A percentile compares a stretch with the other conserved stretches of the same genome.
phyloP scores from a whole-genome alignment of 2,888 invertebrate species.

The Eristalinus sepulchralis region DNA sequence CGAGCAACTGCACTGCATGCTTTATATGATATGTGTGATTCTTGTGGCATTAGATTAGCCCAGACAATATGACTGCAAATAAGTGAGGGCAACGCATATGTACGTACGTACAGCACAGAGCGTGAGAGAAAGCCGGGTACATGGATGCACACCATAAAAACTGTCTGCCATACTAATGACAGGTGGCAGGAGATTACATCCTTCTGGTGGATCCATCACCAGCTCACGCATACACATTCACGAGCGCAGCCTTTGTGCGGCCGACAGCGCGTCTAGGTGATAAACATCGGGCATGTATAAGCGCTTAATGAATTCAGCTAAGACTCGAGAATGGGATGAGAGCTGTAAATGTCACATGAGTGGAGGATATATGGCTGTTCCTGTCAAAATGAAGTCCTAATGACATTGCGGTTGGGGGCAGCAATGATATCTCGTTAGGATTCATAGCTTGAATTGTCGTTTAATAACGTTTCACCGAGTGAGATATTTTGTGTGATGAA shows the following conservation, averaged over 20 bases:
- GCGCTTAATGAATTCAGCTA: conserved; percentile 35
- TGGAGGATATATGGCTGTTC: not conserved
- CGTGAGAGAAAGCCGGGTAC: not conserved
- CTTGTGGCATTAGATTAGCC: conserved; percentile 57
- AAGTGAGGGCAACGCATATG: conserved; percentile 24
- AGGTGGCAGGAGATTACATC: conserved; percentile 54
- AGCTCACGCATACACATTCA: not conserved
- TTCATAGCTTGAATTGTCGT: not conserved
- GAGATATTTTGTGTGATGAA: not conserved
- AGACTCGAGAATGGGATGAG: conserved; percentile 5
- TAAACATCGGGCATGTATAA: conserved; percentile 37
- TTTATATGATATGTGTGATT: conserved; percentile 47
- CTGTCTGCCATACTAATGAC: conserved; percentile 40
- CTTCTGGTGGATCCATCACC: conserved; percentile 8
- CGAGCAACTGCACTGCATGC: conserved; percentile 42
- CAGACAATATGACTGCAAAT: conserved; percentile 63
- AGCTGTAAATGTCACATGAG: conserved; percentile 6
- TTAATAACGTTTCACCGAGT: not conserved
- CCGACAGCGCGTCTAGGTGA: conserved; percentile 30
- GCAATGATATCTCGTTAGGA: not conserved
- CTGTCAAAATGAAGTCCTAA: conserved; percentile 1
- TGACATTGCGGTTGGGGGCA: not conserved
- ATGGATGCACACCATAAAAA: conserved; percentile 16
- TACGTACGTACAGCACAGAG: not conserved
- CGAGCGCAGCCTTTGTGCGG: conserved; percentile 3